phyloP scores from a whole-genome alignment of 2,888 invertebrate genomes.

The Strigamia maritima region DNA sequence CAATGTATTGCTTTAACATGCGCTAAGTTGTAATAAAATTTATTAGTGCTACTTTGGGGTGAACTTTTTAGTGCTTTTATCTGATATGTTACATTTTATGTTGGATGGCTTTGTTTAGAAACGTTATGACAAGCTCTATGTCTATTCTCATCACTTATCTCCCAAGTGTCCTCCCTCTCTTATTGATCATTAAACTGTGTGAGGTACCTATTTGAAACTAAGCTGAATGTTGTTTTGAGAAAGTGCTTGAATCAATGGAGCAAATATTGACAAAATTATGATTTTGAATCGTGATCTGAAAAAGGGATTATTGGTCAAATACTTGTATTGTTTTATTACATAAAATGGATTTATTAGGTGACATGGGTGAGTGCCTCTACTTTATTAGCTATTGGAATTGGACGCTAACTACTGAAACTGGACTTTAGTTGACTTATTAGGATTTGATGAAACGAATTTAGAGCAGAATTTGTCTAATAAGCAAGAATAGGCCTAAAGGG shows the following conservation, averaged over 20 bases:
- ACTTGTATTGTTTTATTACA: neutral
- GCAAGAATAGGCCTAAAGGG: neutral
- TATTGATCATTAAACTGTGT: constrained; percentile 27
- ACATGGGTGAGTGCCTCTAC: too few species aligned
- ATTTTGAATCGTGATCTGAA: neutral
- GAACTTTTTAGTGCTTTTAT: neutral
- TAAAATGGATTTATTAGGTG: too few species aligned
- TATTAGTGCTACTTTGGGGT: neutral
- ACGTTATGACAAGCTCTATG: neutral
- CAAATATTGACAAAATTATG: constrained; percentile 17
- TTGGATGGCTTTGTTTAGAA: neutral
- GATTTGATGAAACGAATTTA: neutral
- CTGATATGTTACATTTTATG: neutral
- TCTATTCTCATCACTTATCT: constrained; percentile 21
- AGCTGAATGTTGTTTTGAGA: constrained; percentile 5
- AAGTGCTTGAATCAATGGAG: neutral
- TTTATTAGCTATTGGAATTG: too few species aligned
- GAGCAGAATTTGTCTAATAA: neutral
- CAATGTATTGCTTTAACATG: too few species aligned
- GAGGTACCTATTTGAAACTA: neutral
- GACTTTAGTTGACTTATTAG: neutral
- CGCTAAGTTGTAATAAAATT: neutral
- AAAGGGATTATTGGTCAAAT: neutral
- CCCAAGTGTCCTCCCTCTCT: neutral
- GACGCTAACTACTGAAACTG: neutral